Evolutionary conservation across 1,140 invertebrate species (phyloP), one percentile per base, ranked within the genome.

Genomic region (Aphelinus atriplicis): DNA sequence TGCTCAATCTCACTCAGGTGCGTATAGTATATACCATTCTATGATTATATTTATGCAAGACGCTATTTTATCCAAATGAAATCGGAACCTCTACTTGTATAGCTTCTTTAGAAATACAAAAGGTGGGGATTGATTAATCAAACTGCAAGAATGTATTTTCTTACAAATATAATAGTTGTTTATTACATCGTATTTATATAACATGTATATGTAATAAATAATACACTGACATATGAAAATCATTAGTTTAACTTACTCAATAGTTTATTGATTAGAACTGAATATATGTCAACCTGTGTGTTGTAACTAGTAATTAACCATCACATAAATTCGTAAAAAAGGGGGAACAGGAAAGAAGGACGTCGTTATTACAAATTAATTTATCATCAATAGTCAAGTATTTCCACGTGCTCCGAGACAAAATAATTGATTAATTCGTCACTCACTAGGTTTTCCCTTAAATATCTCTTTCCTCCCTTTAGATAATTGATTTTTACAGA

Each of bases 131-230:
- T 26, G 26, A 26, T 26, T 26, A 26, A 26, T 26, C 26, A 26
- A 26, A 26, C 26, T 26, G 26, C 26, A 26, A 26, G 26, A 26
- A 55, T 68, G 42, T 50, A 63, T 48, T 69, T 57, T 51, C 47
- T 71, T 75, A 75, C 56, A 75, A 75, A 75, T 75, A 75, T 75
- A 75, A 71, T 75, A 75, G 74, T 75, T 75, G 74, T 75, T 75
- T 75, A 75, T 75, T 75, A 75, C 74, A 75, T 71, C 61, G 62
- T 75, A 70, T 75, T 48, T 75, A 75, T 64, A 58, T 75, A 55
- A 71, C 70, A 71, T 9, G 61, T 61, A 66, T 61, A 71, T 50
- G 61, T 55, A 75, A 75, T 65, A 75, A 75, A 75, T 75, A 71
- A 71, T 75, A 75, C 73, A 75, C n/a, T 71, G 56, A 71, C 6